These are phyloP conservation scores for Hermetia illucens DNA, from an alignment of 1,140 invertebrate species.

Conservation along the genomic window DNA sequence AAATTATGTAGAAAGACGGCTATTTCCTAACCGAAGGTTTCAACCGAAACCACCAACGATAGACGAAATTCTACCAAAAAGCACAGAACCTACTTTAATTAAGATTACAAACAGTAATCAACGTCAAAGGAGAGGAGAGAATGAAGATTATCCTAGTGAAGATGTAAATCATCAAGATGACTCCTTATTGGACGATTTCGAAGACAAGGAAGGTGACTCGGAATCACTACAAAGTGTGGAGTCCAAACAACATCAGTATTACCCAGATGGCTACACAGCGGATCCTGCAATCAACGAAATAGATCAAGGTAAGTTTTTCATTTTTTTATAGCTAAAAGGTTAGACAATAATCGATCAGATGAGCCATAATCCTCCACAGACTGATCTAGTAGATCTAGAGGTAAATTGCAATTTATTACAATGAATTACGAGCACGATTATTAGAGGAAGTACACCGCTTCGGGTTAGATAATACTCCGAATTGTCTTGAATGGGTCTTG, in stretches of 20 bases:
- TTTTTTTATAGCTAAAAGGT: no score
- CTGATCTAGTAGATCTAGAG: no score
- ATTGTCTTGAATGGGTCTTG: no score
- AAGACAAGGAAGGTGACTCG: conserved; percentile 19
- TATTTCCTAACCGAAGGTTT: conserved; percentile 36
- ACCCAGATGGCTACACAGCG: conserved; percentile 27
- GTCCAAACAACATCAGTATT: conserved; percentile 40
- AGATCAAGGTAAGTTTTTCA: conserved; percentile 18
- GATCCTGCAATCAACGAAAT: conserved; percentile 26
- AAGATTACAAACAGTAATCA: no score
- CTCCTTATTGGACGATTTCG: neutral
- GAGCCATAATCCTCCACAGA: no score
- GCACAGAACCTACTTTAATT: conserved; percentile 13
- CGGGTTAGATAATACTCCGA: no score
- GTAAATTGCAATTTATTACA: no score
- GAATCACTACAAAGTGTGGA: conserved; percentile 45
- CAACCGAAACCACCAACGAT: conserved; percentile 39
- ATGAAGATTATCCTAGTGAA: conserved; percentile 16
- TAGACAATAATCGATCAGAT: no score
- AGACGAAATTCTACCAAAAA: conserved; percentile 40
- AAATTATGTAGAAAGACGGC: conserved; percentile 47
- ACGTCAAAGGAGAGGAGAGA: conserved; percentile 22
- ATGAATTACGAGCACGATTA: no score
- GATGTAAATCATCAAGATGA: conserved; percentile 3
- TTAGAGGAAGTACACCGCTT: no score